A percentile compares a stretch with the other conserved stretches of the same genome.
phyloP scores from a whole-genome alignment of 2,797 vertebrate species.

The Hafferia zeledoni region DNA sequence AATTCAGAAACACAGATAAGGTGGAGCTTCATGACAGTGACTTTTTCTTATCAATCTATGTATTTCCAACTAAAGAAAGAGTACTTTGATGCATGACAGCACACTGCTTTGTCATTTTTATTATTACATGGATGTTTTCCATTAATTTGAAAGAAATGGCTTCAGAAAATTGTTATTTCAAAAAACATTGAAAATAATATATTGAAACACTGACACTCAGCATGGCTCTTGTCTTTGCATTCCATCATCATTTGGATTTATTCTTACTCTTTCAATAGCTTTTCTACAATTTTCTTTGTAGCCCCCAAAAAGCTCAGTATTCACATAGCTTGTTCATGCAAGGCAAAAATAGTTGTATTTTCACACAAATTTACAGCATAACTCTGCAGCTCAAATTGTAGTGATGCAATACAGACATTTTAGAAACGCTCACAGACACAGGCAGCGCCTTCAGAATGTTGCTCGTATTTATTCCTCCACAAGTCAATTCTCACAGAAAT shows the following conservation, averaged over 20 bases:
- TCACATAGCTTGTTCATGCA: neutral
- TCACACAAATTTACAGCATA: neutral
- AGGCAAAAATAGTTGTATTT: neutral
- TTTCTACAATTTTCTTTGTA: neutral
- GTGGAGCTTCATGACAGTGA: neutral
- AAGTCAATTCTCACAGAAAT: neutral
- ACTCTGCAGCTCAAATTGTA: neutral
- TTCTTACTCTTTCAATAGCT: neutral
- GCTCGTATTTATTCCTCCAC: neutral
- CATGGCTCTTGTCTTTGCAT: neutral
- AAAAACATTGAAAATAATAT: neutral
- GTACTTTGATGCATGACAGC: neutral
- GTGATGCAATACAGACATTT: neutral
- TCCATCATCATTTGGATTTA: neutral
- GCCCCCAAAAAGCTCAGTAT: neutral
- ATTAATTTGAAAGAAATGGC: constrained; percentile 33
- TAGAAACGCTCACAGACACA: neutral
- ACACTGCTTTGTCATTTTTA: neutral
- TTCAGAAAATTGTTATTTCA: neutral
- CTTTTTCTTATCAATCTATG: neutral
- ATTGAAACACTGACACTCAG: neutral
- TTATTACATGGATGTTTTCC: neutral
- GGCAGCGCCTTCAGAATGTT: neutral
- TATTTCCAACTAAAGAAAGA: neutral
- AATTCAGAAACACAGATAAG: neutral